Percentiles rank a stretch among this genome's conserved stretches.
These are phyloP conservation scores for Tamandua tetradactyla DNA, from an alignment of 2,797 vertebrate genomes.

Conservation along the genomic window DNA sequence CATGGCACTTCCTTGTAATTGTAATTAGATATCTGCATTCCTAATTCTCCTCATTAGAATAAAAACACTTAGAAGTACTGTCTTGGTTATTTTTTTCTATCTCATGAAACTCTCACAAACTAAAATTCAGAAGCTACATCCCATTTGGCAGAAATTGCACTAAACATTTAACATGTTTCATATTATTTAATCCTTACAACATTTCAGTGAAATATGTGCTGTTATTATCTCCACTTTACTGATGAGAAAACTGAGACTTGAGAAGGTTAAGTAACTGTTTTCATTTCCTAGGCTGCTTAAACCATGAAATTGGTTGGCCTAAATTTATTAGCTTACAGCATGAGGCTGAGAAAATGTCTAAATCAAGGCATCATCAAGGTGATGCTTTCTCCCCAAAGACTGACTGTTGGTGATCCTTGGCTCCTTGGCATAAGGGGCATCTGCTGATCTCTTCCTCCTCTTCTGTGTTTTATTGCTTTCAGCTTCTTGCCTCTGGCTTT, in stretches of 20 bases:
- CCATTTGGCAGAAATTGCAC: not conserved
- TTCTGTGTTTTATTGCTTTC: too few relatives aligned
- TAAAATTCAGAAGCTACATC: not conserved
- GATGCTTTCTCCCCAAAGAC: too few relatives aligned
- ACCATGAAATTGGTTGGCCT: too few relatives aligned
- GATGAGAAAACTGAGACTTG: slow-evolving; percentile 11
- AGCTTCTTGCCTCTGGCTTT: too few relatives aligned
- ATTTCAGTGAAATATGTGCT: not conserved
- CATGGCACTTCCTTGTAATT: not conserved
- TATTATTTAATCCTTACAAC: not conserved
- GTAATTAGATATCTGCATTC: not conserved
- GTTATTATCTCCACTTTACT: not conserved
- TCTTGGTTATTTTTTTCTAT: slow-evolving; percentile 11
- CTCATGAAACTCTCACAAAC: not conserved
- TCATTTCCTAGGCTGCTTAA: too few relatives aligned
- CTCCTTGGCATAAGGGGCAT: too few relatives aligned
- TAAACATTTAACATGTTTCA: not conserved
- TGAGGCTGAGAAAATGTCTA: too few relatives aligned
- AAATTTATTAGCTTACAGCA: too few relatives aligned
- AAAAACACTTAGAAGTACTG: not conserved
- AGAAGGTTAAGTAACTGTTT: not conserved
- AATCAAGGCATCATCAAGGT: too few relatives aligned
- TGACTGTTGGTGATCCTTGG: too few relatives aligned
- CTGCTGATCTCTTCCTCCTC: too few relatives aligned
- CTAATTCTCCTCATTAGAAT: not conserved